Percentiles rank a stretch among this genome's conserved stretches.
phyloP scores from a whole-genome alignment of 2,888 invertebrate genomes.

The Lamproptera curius region DNA sequence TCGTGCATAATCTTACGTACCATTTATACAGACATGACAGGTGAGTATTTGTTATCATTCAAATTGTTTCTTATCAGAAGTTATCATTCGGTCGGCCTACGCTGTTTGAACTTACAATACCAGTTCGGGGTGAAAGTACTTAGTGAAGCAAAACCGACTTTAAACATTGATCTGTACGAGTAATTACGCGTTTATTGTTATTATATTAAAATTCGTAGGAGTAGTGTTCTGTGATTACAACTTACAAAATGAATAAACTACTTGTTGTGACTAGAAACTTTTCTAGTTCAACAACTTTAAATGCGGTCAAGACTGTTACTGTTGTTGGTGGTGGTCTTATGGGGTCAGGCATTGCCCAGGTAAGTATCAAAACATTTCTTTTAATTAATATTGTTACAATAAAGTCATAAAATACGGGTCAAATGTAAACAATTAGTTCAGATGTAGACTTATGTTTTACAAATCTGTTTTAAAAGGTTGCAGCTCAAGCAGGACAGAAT shows the following conservation, averaged over 20 bases:
- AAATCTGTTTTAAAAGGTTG: constrained; percentile 76
- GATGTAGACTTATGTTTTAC: too few species aligned
- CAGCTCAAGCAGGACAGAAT: constrained; percentile 89
- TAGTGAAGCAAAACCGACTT: neutral
- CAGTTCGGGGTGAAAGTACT: neutral
- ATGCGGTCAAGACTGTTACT: constrained; percentile 87
- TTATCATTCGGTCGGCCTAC: constrained; percentile 5
- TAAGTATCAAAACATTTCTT: constrained; percentile 44
- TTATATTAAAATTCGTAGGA: constrained; percentile 13
- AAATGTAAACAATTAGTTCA: too few species aligned
- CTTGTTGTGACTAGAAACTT: constrained; percentile 54
- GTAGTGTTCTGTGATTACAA: neutral
- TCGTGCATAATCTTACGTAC: neutral
- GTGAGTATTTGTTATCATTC: constrained; percentile 22
- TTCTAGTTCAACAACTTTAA: constrained; percentile 58
- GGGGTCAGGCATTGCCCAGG: constrained; percentile 95
- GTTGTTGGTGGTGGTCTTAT: constrained; percentile 93
- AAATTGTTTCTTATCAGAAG: neutral
- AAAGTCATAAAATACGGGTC: neutral
- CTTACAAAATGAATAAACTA: constrained; percentile 54
- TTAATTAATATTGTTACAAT: neutral
- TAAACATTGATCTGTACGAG: constrained; percentile 5
- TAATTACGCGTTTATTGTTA: neutral
- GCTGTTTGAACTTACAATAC: constrained; percentile 14
- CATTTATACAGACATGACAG: constrained; percentile 23